Base-by-base conservation (phyloP, 2,113 vertebrate species). In the Amia ocellicauda region DNA sequence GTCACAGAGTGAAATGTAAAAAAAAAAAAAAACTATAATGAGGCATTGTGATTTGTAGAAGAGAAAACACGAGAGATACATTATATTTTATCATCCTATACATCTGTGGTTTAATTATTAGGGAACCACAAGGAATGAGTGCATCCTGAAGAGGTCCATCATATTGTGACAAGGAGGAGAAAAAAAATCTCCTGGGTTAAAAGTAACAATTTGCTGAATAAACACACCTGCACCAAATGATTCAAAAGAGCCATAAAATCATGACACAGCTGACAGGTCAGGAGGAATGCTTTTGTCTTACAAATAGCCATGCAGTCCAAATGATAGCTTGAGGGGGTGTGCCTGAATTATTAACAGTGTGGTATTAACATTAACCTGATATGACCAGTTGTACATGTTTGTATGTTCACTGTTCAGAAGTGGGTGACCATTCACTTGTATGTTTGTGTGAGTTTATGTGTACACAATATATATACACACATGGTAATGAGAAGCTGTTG, bases 291-390 rank as follows among this genome's bases (percentile, higher is more conserved):
- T 51, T 60, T 64, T 62, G 63, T 71, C 69, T 78, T 28, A 45
- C 66, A 70, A 74, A 77, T 64, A 66, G 62, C 78, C 76, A 59
- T 61, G 45, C 71, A 41, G 68, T 55, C 67, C 69, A 52, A 54
- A 27, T 4, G 64, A 55, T 66, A 69, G 70, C 78, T 63, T 8
- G 60, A 3, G 71, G 72, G 64, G 67, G 67, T 68, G 76, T 75
- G 67, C 72, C 54, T 58, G 61, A 78, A 69, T 69, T 36, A 74
- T 74, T 74, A 64, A 70, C 80, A 62, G 70, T 76, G 77, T 70
- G 74, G 71, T 74, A 80, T 77, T 79, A 77, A 75, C 75, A 63
- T 80, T 73, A 77, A 24, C 66, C 74, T 74, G 74, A 81, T 86
- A 82, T 81, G 74, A 79, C 67, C 68, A 70, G 67, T 61, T 50